phyloP scores from a whole-genome alignment of 1,140 invertebrate genomes.

The Polyergus mexicanus region DNA sequence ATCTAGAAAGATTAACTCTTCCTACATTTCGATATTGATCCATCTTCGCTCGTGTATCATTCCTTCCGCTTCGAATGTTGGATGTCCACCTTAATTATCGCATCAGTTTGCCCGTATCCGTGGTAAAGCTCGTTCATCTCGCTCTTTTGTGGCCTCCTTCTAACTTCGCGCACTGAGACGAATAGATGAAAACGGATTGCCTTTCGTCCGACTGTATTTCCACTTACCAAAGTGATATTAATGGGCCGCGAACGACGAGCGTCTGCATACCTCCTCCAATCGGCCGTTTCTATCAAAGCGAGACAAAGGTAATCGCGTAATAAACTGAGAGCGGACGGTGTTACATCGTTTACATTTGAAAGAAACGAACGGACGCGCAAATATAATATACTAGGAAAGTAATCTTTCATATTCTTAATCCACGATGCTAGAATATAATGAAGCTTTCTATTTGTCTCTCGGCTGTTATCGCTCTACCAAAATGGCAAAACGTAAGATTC shows the following conservation, averaged over 20 bases:
- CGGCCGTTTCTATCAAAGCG: slow-evolving; percentile 20
- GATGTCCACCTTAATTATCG: slow-evolving; percentile 75
- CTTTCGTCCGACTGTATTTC: slow-evolving; percentile 71
- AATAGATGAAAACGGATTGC: slow-evolving; percentile 77
- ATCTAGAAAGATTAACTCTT: slow-evolving; percentile 4
- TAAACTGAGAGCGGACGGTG: slow-evolving; percentile 43
- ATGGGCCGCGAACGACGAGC: slow-evolving; percentile 72
- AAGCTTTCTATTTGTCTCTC: slow-evolving; percentile 43
- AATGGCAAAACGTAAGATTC: slow-evolving; percentile 45
- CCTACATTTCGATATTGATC: slow-evolving; percentile 70
- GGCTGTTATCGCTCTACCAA: not conserved
- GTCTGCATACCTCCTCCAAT: slow-evolving; percentile 33
- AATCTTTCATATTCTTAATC: slow-evolving; percentile 11
- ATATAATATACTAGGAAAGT: not conserved
- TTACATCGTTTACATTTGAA: slow-evolving; percentile 61
- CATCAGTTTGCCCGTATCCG: slow-evolving; percentile 58
- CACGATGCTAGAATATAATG: not conserved
- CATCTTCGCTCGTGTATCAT: slow-evolving; percentile 58
- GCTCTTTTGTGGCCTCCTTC: slow-evolving; percentile 25
- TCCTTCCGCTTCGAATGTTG: slow-evolving; percentile 27
- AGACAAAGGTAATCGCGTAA: slow-evolving; percentile 49
- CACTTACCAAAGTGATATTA: slow-evolving; percentile 77
- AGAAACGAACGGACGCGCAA: not conserved
- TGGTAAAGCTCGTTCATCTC: slow-evolving; percentile 61
- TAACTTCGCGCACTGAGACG: slow-evolving; percentile 60